Evolutionary conservation across 2,888 invertebrate species (phyloP).

Genomic region (Hesperia comma): DNA sequence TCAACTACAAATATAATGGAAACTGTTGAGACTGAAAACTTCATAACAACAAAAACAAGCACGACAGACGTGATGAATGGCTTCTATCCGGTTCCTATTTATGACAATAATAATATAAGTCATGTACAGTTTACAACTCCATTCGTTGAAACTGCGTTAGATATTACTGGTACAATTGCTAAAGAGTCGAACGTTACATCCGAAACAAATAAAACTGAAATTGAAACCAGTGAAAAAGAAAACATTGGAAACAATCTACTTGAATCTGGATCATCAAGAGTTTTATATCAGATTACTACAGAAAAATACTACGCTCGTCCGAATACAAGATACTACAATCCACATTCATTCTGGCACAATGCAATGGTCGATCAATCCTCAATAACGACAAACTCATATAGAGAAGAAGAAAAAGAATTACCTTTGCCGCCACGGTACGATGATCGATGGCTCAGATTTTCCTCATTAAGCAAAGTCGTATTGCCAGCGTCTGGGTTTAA

Average conservation of each 20-base stretch:
- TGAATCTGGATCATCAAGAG: constrained; percentile 6
- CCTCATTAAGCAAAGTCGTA: constrained; percentile 50
- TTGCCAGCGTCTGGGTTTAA: constrained; percentile 59
- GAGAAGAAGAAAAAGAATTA: constrained; percentile 56
- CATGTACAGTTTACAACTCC: constrained; percentile 46
- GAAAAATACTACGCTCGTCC: constrained; percentile 23
- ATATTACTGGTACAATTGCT: constrained; percentile 47
- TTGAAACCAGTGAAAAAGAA: constrained; percentile 9
- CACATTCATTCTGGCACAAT: constrained; percentile 59
- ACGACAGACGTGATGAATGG: constrained; percentile 35
- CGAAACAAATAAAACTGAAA: constrained; percentile 43
- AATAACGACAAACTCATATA: constrained; percentile 66
- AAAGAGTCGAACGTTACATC: constrained; percentile 54
- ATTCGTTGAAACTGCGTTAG: constrained; percentile 38
- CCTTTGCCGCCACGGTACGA: constrained; percentile 52
- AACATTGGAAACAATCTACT: constrained; percentile 6
- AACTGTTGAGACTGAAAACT: constrained; percentile 11
- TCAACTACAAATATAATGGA: not conserved
- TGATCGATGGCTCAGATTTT: constrained; percentile 67
- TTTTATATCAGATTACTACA: constrained; percentile 10
- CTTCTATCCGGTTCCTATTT: constrained; percentile 48
- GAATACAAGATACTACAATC: constrained; percentile 37
- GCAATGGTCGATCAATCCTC: constrained; percentile 63
- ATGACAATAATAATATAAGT: constrained; percentile 47
- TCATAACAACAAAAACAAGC: constrained; percentile 17